phyloP scores from a whole-genome alignment of 2,888 invertebrate species.

The Hylaea fasciaria region DNA sequence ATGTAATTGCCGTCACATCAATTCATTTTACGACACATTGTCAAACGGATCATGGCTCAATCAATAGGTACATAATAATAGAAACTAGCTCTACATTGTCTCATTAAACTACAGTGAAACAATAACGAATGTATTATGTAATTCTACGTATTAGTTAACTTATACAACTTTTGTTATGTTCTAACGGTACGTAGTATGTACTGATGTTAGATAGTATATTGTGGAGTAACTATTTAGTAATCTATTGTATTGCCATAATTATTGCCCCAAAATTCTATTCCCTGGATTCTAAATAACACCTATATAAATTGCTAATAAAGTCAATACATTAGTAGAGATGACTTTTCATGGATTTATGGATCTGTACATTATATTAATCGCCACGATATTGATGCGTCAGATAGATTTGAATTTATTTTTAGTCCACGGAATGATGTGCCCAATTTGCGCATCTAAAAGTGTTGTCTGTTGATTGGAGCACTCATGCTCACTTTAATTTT shows the following conservation, averaged over 20 bases:
- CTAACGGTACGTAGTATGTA: too few relatives aligned
- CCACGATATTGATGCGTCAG: constrained; percentile 31
- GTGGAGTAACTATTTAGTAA: too few relatives aligned
- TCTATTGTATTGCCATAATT: too few relatives aligned
- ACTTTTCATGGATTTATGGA: too few relatives aligned
- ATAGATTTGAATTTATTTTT: constrained; percentile 12
- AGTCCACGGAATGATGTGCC: constrained; percentile 17
- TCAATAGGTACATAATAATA: constrained; percentile 16
- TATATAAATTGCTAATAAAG: too few relatives aligned
- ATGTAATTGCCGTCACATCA: constrained; percentile 19
- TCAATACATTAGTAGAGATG: too few relatives aligned
- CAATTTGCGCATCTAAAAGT: constrained; percentile 26
- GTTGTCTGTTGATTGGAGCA: constrained; percentile 15
- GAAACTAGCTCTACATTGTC: constrained; percentile 3
- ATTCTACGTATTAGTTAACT: too few relatives aligned
- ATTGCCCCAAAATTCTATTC: too few relatives aligned
- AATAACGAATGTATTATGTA: background rate
- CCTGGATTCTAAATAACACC: too few relatives aligned
- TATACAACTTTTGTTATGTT: too few relatives aligned
- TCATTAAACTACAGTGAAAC: background rate
- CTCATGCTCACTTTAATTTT: constrained; percentile 14
- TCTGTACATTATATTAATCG: constrained; percentile 6
- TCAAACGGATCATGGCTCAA: constrained; percentile 32
- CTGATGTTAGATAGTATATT: too few relatives aligned
- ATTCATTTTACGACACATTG: constrained; percentile 41